A percentile compares a stretch with the other conserved stretches of the same genome.
Evolutionary conservation across 2,113 vertebrate species (phyloP).

Genomic region (Plestiodon gilberti): DNA sequence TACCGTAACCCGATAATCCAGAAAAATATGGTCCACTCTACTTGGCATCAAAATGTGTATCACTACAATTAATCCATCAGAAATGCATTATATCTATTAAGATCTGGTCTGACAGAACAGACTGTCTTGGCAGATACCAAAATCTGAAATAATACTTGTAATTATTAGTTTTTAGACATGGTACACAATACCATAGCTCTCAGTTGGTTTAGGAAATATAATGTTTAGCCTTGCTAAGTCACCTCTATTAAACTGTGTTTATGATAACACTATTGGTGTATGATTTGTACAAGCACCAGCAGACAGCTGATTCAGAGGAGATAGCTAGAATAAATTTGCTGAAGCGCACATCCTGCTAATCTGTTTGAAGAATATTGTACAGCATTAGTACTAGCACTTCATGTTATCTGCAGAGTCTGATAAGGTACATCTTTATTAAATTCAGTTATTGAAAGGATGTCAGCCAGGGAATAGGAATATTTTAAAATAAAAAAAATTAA

Average conservation of each 20-base stretch:
- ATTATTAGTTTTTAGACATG: conserved; percentile 64
- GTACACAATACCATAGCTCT: conserved; percentile 53
- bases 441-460: conserved; percentile 89
- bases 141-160: conserved; percentile 58
- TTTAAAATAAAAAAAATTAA: conserved; percentile 84
- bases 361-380: conserved; percentile 91
- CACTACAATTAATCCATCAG: conserved; percentile 26
- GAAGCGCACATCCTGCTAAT: conserved; percentile 84
- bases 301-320: conserved; percentile 88
- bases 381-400: conserved; percentile 91
- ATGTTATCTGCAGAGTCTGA: conserved; percentile 91
- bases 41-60: conserved; percentile 37
- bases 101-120: conserved; percentile 35
- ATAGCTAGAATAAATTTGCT: conserved; percentile 88
- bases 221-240: conserved; percentile 78
- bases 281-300: conserved; percentile 84
- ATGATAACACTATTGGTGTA: conserved; percentile 81
- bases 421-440: conserved; percentile 99
- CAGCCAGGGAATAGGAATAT: conserved; percentile 88
- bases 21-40: conserved; percentile 29
- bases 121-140: conserved; percentile 38
- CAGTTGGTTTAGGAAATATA: conserved; percentile 72
- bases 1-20: conserved; percentile 40
- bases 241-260: conserved; percentile 84
- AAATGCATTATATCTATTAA: conserved; percentile 40